phyloP scores from a whole-genome alignment of 2,888 invertebrate species.

The Panzeria rudis region DNA sequence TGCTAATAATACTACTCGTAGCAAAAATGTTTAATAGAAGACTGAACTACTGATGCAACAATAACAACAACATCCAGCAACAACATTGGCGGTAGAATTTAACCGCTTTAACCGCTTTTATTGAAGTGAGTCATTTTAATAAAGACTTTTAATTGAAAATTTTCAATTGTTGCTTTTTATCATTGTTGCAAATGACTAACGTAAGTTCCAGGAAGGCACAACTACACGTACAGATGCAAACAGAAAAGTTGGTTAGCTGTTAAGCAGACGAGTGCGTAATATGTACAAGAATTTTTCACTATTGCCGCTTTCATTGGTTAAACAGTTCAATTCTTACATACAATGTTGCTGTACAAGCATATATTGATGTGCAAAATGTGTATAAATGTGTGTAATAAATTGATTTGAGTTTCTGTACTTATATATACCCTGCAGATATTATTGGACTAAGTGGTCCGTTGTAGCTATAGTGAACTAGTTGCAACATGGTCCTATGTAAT shows the following conservation, averaged over 20 bases:
- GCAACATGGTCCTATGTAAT: too few relatives aligned
- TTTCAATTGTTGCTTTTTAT: constrained; percentile 71
- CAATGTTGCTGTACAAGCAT: neutral
- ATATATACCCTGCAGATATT: neutral
- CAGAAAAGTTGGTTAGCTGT: neutral
- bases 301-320: constrained; percentile 35
- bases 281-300: constrained; percentile 5
- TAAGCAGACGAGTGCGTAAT: neutral
- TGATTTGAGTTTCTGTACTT: neutral
- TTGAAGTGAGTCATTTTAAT: constrained; percentile 75
- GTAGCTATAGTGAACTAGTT: too few relatives aligned
- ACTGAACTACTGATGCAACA: constrained; percentile 52
- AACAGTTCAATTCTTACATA: constrained; percentile 42
- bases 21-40: constrained; percentile 35
- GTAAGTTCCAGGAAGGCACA: neutral
- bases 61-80: constrained; percentile 38
- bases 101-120: constrained; percentile 63
- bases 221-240: constrained; percentile 6
- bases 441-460: too few relatives aligned
- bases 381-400: neutral
- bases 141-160: constrained; percentile 77
- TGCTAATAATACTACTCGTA: neutral
- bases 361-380: neutral
- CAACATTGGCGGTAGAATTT: constrained; percentile 37
- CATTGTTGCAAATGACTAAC: constrained; percentile 56